Percentiles rank a stretch among this genome's conserved stretches.
Evolutionary conservation across 2,113 vertebrate species (phyloP).

Genomic region (Piprites chloris): DNA sequence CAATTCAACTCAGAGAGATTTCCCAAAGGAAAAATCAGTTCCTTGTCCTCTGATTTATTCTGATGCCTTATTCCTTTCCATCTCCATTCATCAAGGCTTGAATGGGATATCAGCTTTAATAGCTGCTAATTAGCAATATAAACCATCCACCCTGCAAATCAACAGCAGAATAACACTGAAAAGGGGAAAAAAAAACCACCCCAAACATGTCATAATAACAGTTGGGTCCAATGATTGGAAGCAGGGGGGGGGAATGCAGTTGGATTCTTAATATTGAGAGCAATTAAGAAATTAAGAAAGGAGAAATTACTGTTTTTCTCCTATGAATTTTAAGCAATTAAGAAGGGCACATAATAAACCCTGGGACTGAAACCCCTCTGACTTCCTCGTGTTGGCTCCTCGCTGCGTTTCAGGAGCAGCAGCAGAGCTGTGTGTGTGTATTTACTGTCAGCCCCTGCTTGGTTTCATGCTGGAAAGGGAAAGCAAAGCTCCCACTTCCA

Average conservation of each 20-base stretch:
- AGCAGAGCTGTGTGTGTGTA: background rate
- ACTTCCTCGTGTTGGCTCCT: background rate
- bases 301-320: conserved; percentile 34
- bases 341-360: background rate
- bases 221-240: background rate
- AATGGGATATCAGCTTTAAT: conserved; percentile 16
- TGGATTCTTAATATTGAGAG: background rate
- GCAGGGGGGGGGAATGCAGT: background rate
- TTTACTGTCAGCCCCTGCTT: background rate
- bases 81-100: conserved; percentile 23
- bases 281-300: conserved; percentile 35
- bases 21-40: background rate
- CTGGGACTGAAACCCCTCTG: background rate
- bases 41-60: conserved; percentile 19
- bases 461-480: background rate
- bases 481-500: background rate
- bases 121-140: conserved; percentile 28
- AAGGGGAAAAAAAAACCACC: background rate
- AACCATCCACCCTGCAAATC: conserved; percentile 5
- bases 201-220: background rate
- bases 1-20: background rate
- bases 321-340: conserved; percentile 16
- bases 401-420: background rate
- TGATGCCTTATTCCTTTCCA: background rate
- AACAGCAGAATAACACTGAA: background rate